Evolutionary conservation across 2,113 vertebrate species (phyloP), one percentile per base, ranked within the genome.

Genomic region (Brienomyrus longianalis): DNA sequence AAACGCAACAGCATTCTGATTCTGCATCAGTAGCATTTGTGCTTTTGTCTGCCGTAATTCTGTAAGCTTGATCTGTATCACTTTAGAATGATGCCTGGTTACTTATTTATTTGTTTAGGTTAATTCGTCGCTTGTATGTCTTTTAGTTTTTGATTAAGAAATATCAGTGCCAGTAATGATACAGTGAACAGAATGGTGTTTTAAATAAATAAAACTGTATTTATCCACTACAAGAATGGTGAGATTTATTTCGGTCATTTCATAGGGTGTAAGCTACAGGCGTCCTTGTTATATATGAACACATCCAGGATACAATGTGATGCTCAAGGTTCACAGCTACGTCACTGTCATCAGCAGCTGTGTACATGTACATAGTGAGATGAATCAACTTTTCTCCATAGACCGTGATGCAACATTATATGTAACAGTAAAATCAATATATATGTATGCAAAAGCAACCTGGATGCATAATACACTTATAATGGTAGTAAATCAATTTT

Each of bases 171-270:
- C 13, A 62, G 45, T 52, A 50, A 85, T 54, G 23, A 85, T 27
- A 21, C 13, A 45, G 66, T 45, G 47, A 62, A 27, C 43, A 84
- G 56, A 54, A 45, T 85, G 31, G 52, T 89, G 51, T 56, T 89
- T 89, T 85, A 54, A 85, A 85, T 89, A 85, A 89, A 85, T 84
- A 85, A 84, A 62, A 45, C 13, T 59, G 11, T 84, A 85, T 89
- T 84, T 85, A 89, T 21, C 54, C 17, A 48, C 1, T 17, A n/a
- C 50, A 39, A 83, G 48, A 0, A 43, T 11, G 6, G 11, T 48
- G 15, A 23, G 0, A 83, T 59, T 83, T 43, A 59, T 83, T 83
- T 83, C 1, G 39, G 9, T 23, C 10, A 10, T 15, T 21, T 83
- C 19, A 56, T 8, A 52, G 13, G 5, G 39, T 56, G n/a, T 23